Evolutionary conservation across 2,113 vertebrate species (phyloP).

Genomic region (Hippopotamus amphibius): DNA sequence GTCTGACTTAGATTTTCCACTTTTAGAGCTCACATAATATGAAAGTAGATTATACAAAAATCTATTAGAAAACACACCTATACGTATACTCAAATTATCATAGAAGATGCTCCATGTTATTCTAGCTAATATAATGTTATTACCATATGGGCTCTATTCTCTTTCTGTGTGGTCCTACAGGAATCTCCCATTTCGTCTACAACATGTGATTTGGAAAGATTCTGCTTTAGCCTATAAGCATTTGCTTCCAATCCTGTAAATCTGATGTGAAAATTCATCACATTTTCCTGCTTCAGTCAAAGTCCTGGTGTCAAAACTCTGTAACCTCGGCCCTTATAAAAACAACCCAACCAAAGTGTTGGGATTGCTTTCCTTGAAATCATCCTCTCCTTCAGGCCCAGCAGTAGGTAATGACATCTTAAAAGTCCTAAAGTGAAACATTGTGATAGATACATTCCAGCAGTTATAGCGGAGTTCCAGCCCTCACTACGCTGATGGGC

Average conservation of each 20-base stretch:
- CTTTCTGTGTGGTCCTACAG: not conserved
- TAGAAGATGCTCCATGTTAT: not conserved
- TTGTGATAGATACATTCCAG: not conserved
- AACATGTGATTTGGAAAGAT: not conserved
- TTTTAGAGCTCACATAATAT: not conserved
- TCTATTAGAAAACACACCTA: not conserved
- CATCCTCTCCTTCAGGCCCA: not conserved
- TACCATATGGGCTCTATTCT: not conserved
- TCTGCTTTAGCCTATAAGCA: not conserved
- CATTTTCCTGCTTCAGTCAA: not conserved
- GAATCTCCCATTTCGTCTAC: not conserved
- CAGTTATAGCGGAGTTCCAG: fast-evolving
- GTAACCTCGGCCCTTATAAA: not conserved
- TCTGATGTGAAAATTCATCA: conserved; percentile 7
- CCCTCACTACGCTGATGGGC: fast-evolving
- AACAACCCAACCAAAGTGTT: not conserved
- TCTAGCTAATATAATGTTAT: not conserved
- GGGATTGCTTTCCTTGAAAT: not conserved
- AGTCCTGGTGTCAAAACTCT: not conserved
- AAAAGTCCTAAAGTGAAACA: not conserved
- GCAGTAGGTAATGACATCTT: not conserved
- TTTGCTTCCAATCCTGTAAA: not conserved
- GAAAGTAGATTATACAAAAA: not conserved
- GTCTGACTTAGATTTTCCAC: not conserved
- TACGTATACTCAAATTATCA: not conserved